These are phyloP conservation scores for Ceratoteleas bidentatus DNA, from an alignment of 1,140 invertebrate genomes.

Conservation along the genomic window DNA sequence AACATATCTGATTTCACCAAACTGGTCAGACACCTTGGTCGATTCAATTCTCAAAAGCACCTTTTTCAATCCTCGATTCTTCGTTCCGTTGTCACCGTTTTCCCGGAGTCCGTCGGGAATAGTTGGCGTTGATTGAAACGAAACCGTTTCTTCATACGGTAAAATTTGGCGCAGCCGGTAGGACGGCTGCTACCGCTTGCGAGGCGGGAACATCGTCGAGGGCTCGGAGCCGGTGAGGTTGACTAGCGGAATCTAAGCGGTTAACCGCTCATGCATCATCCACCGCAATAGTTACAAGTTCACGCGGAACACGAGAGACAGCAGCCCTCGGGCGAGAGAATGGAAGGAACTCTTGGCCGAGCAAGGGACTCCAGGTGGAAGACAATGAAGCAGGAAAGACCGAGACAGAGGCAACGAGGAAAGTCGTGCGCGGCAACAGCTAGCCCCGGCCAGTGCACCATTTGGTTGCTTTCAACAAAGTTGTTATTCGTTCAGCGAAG, in stretches of 20 bases:
- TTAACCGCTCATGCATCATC: slow-evolving; percentile 75
- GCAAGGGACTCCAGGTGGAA: slow-evolving; percentile 43
- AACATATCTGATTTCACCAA: no score
- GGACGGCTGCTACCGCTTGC: slow-evolving; percentile 26
- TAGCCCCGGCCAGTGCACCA: slow-evolving; percentile 61
- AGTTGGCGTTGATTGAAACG: no score
- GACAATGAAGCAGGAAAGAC: slow-evolving; percentile 53
- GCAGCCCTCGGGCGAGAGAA: slow-evolving; percentile 47
- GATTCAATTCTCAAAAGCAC: no score
- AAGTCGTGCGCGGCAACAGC: slow-evolving; percentile 48
- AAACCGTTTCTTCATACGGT: no score
- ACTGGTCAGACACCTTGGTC: no score
- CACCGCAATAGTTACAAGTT: slow-evolving; percentile 74
- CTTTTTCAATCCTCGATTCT: no score
- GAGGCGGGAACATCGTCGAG: slow-evolving; percentile 67
- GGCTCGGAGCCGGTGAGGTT: slow-evolving; percentile 38
- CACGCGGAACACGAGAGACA: slow-evolving; percentile 64
- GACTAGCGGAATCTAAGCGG: slow-evolving; percentile 66
- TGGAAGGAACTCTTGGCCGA: slow-evolving; percentile 42
- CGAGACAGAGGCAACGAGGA: slow-evolving; percentile 36
- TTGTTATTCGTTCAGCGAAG: slow-evolving; percentile 67
- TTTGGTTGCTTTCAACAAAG: slow-evolving; percentile 70
- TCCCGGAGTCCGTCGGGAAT: no score
- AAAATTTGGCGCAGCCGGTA: no score
- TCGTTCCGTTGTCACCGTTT: no score